Evolutionary conservation across 2,113 vertebrate species (phyloP), one percentile per base, ranked within the genome.

Genomic region (Hiodon alosoides): DNA sequence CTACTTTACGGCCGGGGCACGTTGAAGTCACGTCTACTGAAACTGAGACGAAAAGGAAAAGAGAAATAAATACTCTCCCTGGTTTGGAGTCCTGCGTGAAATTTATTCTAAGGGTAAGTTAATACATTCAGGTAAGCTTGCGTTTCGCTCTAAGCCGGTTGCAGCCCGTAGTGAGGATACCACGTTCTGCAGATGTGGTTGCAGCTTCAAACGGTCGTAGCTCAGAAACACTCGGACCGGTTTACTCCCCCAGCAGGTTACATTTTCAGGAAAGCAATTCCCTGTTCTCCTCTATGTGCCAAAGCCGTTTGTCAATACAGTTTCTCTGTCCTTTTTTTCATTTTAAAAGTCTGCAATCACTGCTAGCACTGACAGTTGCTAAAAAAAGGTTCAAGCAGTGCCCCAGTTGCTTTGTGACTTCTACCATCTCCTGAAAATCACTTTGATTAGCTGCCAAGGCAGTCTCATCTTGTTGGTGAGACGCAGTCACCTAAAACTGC

Each of bases 21-120:
- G 31, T 31, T 47, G 16, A 11, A 17, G 51, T 16, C n/a, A 66
- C 7, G 5, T 66, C 67, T 55, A 55, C 8, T 70, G n/a, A 52
- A 7, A 9, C 11, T 57, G 51, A 55, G 52, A 11, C 8, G 13
- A 9, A 57, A 31, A 31, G 48, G 17, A 55, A 14, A 50, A 68
- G 60, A 59, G 65, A 48, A 17, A 58, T 7, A 46, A 62, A 47
- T 31, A 52, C 67, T 76, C 57, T 50, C 57, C 58, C 4, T 54
- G 48, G 11, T 76, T 76, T 76, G 17, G 51, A 61, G 17, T 48
- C 51, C 11, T 51, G 59, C 17, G 59, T 55, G 51, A 53, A 16
- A 31, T 31, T 57, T 13, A 62, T 64, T 51, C n/a, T 31, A 76
- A 69, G 50, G 75, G 75, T 76, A 76, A 71, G 75, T 64, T 53